Conservation (phyloP, 2,113 vertebrate species). For the Fregata magnificens region DNA sequence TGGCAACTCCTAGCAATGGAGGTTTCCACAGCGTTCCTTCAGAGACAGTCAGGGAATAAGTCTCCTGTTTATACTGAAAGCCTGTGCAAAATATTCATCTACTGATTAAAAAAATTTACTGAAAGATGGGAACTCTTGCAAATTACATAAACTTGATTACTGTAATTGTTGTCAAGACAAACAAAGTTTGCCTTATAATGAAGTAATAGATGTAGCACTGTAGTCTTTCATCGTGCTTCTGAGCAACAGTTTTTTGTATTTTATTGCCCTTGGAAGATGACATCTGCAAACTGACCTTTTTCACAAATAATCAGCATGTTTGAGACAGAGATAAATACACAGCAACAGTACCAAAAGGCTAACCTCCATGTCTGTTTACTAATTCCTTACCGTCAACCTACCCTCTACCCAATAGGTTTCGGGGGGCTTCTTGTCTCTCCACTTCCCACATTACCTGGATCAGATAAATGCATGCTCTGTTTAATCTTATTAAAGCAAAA, state of each 20-base stretch:
- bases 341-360: background rate
- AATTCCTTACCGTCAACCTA: background rate
- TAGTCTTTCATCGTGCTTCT: background rate
- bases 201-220: background rate
- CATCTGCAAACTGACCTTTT: background rate
- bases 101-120: background rate
- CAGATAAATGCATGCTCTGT: constrained; percentile 47
- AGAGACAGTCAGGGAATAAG: background rate
- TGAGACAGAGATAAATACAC: background rate
- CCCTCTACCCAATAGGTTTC: background rate
- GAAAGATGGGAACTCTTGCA: background rate
- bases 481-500: constrained; percentile 67
- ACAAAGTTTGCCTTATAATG: background rate
- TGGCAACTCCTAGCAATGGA: background rate
- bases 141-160: background rate
- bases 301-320: background rate
- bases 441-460: constrained; percentile 31
- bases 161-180: background rate
- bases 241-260: background rate
- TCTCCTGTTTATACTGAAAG: background rate
- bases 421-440: background rate
- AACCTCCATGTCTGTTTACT: background rate
- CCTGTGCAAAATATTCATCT: background rate
- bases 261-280: background rate
- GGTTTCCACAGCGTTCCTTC: background rate